Conservation (phyloP, 2,888 invertebrate genomes). For the Therioaphis trifolii region DNA sequence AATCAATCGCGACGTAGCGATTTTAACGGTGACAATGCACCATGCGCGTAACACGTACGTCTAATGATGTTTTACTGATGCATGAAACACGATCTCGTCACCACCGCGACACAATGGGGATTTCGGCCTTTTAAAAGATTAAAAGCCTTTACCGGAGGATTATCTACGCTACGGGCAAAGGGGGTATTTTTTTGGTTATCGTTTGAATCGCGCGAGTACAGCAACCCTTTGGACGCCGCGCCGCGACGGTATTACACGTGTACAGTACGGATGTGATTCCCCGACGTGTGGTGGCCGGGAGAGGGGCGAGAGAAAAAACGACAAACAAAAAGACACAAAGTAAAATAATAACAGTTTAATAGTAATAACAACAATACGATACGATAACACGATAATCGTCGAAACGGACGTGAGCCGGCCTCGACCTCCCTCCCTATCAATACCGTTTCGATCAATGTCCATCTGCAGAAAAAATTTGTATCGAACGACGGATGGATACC, state of each 20-base stretch:
- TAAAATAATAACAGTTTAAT: background rate
- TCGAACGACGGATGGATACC: too few relatives aligned
- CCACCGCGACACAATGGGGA: slow-evolving; percentile 45
- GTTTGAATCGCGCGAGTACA: slow-evolving; percentile 34
- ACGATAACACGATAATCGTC: slow-evolving; percentile 43
- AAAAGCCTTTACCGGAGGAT: slow-evolving; percentile 59
- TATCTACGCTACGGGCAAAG: background rate
- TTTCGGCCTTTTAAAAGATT: slow-evolving; percentile 60
- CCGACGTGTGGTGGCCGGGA: too few relatives aligned
- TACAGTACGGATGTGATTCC: slow-evolving; percentile 17
- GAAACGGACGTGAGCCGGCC: background rate
- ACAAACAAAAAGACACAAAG: too few relatives aligned
- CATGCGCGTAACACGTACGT: background rate
- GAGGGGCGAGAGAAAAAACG: background rate
- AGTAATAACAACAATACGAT: slow-evolving; percentile 24
- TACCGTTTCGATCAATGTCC: too few relatives aligned
- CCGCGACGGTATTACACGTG: too few relatives aligned
- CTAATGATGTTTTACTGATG: slow-evolving; percentile 60
- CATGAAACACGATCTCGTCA: slow-evolving; percentile 61
- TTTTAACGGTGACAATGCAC: background rate
- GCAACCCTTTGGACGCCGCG: slow-evolving; percentile 32
- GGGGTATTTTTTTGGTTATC: slow-evolving; percentile 48
- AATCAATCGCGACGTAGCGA: background rate
- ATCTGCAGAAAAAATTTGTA: too few relatives aligned
- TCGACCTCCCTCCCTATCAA: too few relatives aligned